phyloP scores from a whole-genome alignment of 2,113 vertebrate species.

The Electrona antarctica region DNA sequence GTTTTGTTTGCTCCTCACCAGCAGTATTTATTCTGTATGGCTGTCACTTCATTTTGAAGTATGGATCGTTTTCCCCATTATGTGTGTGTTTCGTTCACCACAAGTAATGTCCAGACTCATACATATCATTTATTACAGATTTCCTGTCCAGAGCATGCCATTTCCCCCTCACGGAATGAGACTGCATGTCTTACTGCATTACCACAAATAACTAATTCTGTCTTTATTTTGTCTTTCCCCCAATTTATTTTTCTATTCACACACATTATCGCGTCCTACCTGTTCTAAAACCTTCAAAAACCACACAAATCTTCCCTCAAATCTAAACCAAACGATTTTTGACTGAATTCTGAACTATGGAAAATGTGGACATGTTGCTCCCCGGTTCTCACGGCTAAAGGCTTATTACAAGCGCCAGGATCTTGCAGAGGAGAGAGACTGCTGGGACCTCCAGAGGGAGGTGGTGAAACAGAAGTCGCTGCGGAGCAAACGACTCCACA shows the following conservation, averaged over 20 bases:
- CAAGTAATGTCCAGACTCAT: no score
- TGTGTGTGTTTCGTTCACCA: no score
- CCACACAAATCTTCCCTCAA: constrained; percentile 57
- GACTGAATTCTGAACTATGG: constrained; percentile 58
- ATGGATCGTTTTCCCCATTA: no score
- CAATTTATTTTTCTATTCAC: constrained; percentile 84
- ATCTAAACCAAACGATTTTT: constrained; percentile 65
- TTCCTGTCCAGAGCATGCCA: constrained; percentile 86
- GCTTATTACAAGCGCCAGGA: constrained; percentile 84
- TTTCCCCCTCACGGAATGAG: constrained; percentile 82
- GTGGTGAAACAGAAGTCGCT: constrained; percentile 85
- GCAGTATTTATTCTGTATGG: neutral
- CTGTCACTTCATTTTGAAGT: no score
- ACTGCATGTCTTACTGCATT: constrained; percentile 87
- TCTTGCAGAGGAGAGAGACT: constrained; percentile 78
- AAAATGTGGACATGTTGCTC: constrained; percentile 51
- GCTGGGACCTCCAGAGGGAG: constrained; percentile 87
- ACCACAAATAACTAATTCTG: constrained; percentile 94
- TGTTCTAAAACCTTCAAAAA: constrained; percentile 82
- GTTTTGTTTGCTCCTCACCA: constrained; percentile 23
- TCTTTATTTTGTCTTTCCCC: constrained; percentile 94
- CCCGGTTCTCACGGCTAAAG: constrained; percentile 76
- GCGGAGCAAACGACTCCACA: constrained; percentile 90
- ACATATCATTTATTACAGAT: constrained; percentile 72
- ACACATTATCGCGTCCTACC: constrained; percentile 82